Evolutionary conservation across 2,797 vertebrate genomes (phyloP).

Genomic region (Uromys caudimaculatus): DNA sequence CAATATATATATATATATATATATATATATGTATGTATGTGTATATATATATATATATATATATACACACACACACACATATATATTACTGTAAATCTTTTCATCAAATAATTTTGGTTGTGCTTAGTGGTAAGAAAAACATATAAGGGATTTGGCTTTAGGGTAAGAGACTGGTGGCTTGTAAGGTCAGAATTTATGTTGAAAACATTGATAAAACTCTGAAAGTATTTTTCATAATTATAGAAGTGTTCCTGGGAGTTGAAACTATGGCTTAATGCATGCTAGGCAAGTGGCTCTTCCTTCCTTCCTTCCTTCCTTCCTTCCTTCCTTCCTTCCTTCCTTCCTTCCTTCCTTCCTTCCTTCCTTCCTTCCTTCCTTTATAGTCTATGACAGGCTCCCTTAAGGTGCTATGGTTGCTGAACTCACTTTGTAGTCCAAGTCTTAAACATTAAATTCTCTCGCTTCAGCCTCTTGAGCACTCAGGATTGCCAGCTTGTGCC

Average conservation of each 20-base stretch:
- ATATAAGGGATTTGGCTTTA: not conserved
- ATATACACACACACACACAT: too few species aligned
- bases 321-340: too few species aligned
- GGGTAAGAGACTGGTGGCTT: not conserved
- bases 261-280: not conserved
- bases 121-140: not conserved
- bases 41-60: not conserved
- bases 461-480: not conserved
- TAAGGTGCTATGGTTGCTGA: not conserved
- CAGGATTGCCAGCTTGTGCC: not conserved
- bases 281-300: not conserved
- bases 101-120: not conserved
- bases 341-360: not conserved
- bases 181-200: not conserved
- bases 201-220: constrained; percentile 1
- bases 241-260: not conserved
- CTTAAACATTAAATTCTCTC: not conserved
- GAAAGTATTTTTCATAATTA: not conserved
- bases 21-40: too few species aligned
- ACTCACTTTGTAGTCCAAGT: not conserved
- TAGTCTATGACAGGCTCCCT: not conserved
- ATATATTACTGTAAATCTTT: not conserved
- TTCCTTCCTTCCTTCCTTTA: not conserved
- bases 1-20: not conserved
- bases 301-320: not conserved